Conservation (phyloP, 2,113 vertebrate genomes). For the Perccottus glenii region DNA sequence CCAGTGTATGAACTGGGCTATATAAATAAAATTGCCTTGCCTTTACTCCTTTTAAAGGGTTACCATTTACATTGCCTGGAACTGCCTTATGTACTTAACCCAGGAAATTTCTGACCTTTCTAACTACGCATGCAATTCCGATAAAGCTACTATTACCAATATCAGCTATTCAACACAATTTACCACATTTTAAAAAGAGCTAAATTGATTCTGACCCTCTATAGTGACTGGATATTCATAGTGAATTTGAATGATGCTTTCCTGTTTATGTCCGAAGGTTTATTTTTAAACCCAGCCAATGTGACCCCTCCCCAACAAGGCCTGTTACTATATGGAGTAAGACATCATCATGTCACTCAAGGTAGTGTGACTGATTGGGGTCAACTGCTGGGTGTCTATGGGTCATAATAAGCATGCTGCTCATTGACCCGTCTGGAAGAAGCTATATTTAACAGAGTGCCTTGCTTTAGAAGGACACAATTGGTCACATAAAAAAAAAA, state of each 20-base stretch:
- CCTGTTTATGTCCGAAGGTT: neutral
- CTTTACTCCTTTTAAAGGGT: too few species aligned
- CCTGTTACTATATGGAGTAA: constrained; percentile 1
- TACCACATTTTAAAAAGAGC: too few species aligned
- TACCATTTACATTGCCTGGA: too few species aligned
- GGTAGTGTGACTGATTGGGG: constrained; percentile 2
- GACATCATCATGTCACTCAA: constrained; percentile 8
- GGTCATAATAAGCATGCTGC: neutral
- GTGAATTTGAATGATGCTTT: neutral
- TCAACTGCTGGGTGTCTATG: neutral
- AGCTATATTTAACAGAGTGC: neutral
- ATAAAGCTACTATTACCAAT: too few species aligned
- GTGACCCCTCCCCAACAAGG: constrained; percentile 4
- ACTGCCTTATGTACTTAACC: too few species aligned
- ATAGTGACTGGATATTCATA: too few species aligned
- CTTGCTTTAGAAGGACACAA: neutral
- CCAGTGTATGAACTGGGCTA: too few species aligned
- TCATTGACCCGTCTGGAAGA: neutral
- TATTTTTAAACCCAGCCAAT: neutral
- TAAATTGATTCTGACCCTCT: too few species aligned
- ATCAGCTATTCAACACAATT: too few species aligned
- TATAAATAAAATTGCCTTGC: too few species aligned
- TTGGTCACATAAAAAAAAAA: neutral
- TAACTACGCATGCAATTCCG: too few species aligned
- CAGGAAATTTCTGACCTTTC: too few species aligned